Evolutionary conservation across 2,888 invertebrate genomes (phyloP), one percentile per base, ranked within the genome.

Genomic region (Tribolium freemani): DNA sequence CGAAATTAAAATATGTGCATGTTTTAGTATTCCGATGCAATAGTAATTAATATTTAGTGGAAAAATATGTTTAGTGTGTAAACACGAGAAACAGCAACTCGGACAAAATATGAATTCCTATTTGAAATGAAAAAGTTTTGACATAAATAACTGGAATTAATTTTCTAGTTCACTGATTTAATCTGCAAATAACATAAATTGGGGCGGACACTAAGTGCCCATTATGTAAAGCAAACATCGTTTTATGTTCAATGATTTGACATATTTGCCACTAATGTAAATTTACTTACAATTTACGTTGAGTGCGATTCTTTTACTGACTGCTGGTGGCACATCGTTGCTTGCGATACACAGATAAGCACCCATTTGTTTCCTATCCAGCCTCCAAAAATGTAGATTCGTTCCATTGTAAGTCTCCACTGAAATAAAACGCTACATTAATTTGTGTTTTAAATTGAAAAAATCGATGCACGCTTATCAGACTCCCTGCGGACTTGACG

Each of bases 291-390:
- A 96, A 86, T 96, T 95, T 71, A 97, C 95, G 84, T 93, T 93
- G 72, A 97, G 90, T 56, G 93, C 93, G 80, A 96, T 95, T 79
- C 95, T 88, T 86, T 96, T 96, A 88, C 94, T 95, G 82, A 95
- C 96, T 5, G 96, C 94, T 3, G 96, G 96, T 26, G 96, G 96
- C 50, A 97, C 96, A 85, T 96, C 95, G 85, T 97, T 97, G 83
- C 93, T 93, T 9, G 96, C 96, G 82, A 96, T 96, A 88, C 96
- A 97, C 80, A 96, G 90, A 86, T 96, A 96, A 30, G 94, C 93
- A 44, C 96, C 96, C 94, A 96, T 96, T 88, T 97, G 96, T 81
- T 93, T 90, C 61, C 96, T 89, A 83, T 96, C 95, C 81, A 96
- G 90, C 74, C 94, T 92, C 88, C 93, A 90, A 81, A 97, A 90